Conservation (phyloP, 1,140 invertebrate genomes). For the Tachypleus tridentatus region DNA sequence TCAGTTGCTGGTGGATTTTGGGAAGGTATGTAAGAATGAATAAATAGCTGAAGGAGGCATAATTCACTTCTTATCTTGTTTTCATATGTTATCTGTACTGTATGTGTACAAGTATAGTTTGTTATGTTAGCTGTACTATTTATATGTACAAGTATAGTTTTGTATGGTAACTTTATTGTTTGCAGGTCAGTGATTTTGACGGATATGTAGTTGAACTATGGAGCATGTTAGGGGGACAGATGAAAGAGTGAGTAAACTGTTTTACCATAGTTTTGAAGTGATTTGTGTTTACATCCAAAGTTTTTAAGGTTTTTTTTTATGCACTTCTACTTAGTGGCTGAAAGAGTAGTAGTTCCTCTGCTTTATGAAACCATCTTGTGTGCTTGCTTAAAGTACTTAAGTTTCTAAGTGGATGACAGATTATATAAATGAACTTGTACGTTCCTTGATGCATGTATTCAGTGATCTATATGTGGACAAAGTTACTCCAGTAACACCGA, state of each 20-base stretch:
- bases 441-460: too few species aligned
- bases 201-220: slow-evolving; percentile 81
- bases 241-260: slow-evolving; percentile 40
- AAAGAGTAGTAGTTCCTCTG: too few species aligned
- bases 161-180: slow-evolving; percentile 12
- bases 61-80: background rate
- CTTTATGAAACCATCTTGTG: too few species aligned
- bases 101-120: too few species aligned
- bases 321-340: too few species aligned
- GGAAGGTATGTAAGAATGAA: slow-evolving; percentile 17
- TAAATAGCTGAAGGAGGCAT: background rate
- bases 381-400: too few species aligned
- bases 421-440: too few species aligned
- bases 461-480: too few species aligned
- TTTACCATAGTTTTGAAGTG: slow-evolving; percentile 32
- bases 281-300: background rate
- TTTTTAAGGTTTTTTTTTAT: slow-evolving; percentile 1
- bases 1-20: slow-evolving; percentile 19
- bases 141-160: too few species aligned
- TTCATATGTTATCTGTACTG: background rate
- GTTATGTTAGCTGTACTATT: background rate
- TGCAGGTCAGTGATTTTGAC: slow-evolving; percentile 54
- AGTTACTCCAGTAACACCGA: too few species aligned
- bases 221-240: slow-evolving; percentile 51
- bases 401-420: too few species aligned